Conservation (phyloP, 2,797 vertebrate species). For the Liasis olivaceus region DNA sequence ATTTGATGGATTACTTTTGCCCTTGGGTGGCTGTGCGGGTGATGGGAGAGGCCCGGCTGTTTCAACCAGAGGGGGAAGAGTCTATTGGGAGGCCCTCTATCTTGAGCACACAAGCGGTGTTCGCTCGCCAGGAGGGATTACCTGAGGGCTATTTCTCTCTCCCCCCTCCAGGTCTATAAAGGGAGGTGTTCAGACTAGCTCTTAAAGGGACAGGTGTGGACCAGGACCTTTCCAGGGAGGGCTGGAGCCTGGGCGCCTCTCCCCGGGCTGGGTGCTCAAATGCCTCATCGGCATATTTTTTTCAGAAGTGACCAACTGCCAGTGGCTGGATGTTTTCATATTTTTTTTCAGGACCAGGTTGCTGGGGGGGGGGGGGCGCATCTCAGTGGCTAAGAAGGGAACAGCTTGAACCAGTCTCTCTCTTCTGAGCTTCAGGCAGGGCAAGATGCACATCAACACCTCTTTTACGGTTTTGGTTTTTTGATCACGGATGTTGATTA, state of each 20-base stretch:
- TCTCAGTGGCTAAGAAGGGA: background rate
- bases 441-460: too few relatives aligned
- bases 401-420: background rate
- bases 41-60: constrained; percentile 21
- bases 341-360: background rate
- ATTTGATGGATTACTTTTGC: constrained; percentile 17
- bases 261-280: background rate
- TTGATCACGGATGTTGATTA: background rate
- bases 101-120: constrained; percentile 35
- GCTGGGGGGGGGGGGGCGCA: too few relatives aligned
- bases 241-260: background rate
- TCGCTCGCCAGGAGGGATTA: constrained; percentile 28
- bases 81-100: constrained; percentile 7
- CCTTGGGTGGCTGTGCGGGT: background rate
- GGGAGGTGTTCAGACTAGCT: background rate
- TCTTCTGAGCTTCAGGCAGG: background rate
- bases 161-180: background rate
- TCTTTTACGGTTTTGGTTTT: background rate
- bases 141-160: constrained; percentile 21
- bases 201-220: constrained; percentile 11
- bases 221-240: background rate
- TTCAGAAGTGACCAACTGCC: background rate
- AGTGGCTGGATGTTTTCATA: too few relatives aligned
- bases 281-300: background rate
- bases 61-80: background rate